Percentiles rank a stretch among this genome's conserved stretches.
These are phyloP conservation scores for Cavia porcellus DNA, from an alignment of 2,113 vertebrate genomes.

Conservation along the genomic window DNA sequence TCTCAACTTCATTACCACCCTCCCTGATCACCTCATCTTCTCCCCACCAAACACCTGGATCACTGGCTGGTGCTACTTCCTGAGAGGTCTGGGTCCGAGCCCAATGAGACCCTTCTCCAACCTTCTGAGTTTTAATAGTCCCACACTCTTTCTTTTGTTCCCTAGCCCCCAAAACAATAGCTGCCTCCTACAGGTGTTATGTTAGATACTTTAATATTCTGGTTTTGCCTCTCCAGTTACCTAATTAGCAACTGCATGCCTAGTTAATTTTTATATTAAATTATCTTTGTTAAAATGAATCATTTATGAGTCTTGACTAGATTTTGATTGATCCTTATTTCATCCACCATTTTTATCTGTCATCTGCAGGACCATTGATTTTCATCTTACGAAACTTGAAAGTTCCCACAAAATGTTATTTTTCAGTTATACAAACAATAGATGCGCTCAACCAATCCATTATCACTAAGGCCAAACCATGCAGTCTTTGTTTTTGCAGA, in stretches of 20 bases:
- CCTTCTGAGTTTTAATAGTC: constrained; percentile 21
- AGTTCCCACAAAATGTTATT: not conserved
- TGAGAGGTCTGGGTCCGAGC: not conserved
- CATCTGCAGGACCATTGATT: constrained; percentile 11
- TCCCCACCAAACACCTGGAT: not conserved
- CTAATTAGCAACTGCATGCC: constrained; percentile 20
- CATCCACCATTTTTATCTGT: not conserved
- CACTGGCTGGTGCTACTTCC: not conserved
- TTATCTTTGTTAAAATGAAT: constrained; percentile 33
- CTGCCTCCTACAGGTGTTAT: not conserved
- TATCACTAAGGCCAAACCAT: not conserved
- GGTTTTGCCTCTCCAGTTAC: not conserved
- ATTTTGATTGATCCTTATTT: not conserved
- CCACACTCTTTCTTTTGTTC: not conserved
- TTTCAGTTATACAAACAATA: constrained; percentile 29
- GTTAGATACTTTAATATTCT: not conserved
- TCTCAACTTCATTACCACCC: not conserved
- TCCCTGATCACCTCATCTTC: not conserved
- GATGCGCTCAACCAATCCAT: not conserved
- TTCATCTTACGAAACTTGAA: constrained; percentile 21
- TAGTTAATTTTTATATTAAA: constrained; percentile 12
- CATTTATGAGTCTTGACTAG: not conserved
- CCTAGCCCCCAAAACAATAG: not conserved
- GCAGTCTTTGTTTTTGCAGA: constrained; percentile 35
- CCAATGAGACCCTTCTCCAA: not conserved